A percentile compares a stretch with the other conserved stretches of the same genome.
Evolutionary conservation across 2,113 vertebrate genomes (phyloP).

Genomic region (Anolis carolinensis): DNA sequence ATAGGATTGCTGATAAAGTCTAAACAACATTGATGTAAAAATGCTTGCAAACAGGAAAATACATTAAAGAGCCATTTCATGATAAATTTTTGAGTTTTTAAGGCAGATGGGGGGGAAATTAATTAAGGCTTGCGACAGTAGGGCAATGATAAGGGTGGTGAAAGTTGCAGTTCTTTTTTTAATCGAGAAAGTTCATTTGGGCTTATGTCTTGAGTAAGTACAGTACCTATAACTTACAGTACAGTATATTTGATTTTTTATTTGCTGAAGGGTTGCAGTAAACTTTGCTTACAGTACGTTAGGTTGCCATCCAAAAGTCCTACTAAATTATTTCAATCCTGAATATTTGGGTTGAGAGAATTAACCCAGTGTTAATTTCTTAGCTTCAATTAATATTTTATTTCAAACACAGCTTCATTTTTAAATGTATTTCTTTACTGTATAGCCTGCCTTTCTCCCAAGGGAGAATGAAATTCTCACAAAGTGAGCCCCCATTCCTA

Average conservation of each 20-base stretch:
- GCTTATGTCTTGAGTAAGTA: background rate
- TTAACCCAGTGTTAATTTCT: background rate
- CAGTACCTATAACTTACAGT: no score
- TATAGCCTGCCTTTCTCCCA: no score
- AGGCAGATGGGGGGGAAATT: background rate
- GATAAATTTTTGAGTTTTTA: background rate
- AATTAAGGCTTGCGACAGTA: background rate
- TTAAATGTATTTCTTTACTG: no score
- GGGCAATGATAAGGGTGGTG: background rate
- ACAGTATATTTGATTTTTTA: background rate
- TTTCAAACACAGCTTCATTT: no score
- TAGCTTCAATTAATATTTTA: background rate
- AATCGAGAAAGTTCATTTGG: background rate
- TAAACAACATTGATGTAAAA: no score
- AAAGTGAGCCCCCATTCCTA: no score
- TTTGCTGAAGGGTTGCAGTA: background rate
- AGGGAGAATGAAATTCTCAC: no score
- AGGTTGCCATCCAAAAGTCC: background rate
- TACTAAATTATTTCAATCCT: background rate
- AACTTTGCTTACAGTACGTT: background rate
- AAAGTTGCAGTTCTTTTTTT: background rate
- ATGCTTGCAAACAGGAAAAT: background rate
- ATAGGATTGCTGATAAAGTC: no score
- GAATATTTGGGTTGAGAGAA: background rate
- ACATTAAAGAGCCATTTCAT: background rate